Conservation (phyloP, 2,113 vertebrate species). For the Cyanoramphus novaezelandiae region DNA sequence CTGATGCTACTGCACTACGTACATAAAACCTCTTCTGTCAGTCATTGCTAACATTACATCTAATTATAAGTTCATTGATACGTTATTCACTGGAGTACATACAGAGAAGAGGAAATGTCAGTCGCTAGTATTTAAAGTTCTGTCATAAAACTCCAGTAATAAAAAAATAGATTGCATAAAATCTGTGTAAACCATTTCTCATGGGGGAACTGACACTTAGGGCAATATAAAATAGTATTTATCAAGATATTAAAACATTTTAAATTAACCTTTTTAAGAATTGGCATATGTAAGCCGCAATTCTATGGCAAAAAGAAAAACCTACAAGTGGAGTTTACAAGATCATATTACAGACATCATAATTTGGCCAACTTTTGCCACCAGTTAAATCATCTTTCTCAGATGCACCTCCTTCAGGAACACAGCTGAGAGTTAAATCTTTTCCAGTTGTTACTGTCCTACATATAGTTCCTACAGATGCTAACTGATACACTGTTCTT, state of each 20-base stretch:
- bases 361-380: constrained; percentile 33
- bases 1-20: not conserved
- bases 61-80: constrained; percentile 38
- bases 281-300: not conserved
- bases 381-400: constrained; percentile 38
- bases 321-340: not conserved
- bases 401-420: constrained; percentile 47
- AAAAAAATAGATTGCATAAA: constrained; percentile 33
- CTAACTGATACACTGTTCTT: constrained; percentile 19
- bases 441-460: constrained; percentile 48
- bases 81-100: not conserved
- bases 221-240: constrained; percentile 21
- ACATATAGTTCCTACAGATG: constrained; percentile 44
- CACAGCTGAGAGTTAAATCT: constrained; percentile 54
- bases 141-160: constrained; percentile 30
- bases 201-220: not conserved
- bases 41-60: constrained; percentile 26
- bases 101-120: constrained; percentile 50
- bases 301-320: not conserved
- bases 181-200: constrained; percentile 26
- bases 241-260: not conserved
- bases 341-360: constrained; percentile 19
- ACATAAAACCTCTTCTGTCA: constrained; percentile 2
- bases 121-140: constrained; percentile 57
- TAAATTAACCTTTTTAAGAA: constrained; percentile 18